A percentile compares a stretch with the other conserved stretches of the same genome.
phyloP scores from a whole-genome alignment of 2,888 invertebrate species.

The Mythimna lalbum region DNA sequence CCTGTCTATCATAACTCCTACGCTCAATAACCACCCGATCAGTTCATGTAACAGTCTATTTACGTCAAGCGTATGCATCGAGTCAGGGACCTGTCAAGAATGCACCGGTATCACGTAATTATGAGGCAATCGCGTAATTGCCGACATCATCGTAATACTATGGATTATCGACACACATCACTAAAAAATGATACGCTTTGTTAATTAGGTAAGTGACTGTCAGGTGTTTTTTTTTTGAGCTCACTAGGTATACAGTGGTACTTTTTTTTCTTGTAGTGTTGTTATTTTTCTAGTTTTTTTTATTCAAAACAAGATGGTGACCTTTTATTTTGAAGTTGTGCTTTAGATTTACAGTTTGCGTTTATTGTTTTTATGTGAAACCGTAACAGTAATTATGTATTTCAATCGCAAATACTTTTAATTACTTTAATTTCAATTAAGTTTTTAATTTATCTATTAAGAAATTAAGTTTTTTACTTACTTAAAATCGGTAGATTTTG shows the following conservation, averaged over 20 bases:
- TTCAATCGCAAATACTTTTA: background rate
- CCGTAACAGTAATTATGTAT: background rate
- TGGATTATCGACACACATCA: conserved; percentile 46
- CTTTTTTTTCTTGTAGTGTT: background rate
- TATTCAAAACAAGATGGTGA: too few species aligned
- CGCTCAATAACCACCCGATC: conserved; percentile 32
- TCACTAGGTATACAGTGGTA: too few species aligned
- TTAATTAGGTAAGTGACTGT: conserved; percentile 20
- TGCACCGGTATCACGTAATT: conserved; percentile 45
- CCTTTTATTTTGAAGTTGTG: too few species aligned
- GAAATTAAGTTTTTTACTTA: conserved; percentile 4
- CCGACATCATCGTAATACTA: conserved; percentile 38
- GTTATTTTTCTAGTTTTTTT: background rate
- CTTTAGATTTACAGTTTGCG: background rate
- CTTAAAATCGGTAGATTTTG: background rate
- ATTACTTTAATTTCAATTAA: conserved; percentile 2
- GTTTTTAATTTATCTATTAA: conserved; percentile 1
- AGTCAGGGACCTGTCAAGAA: conserved; percentile 56
- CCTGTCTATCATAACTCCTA: conserved; percentile 23
- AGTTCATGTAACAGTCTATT: conserved; percentile 36
- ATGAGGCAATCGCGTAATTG: conserved; percentile 48
- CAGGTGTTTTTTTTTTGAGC: background rate
- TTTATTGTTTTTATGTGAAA: background rate
- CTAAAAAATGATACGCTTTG: conserved; percentile 33
- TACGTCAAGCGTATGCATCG: conserved; percentile 45